Conservation (phyloP, 1,140 invertebrate genomes). For the Aphelinus certus region DNA sequence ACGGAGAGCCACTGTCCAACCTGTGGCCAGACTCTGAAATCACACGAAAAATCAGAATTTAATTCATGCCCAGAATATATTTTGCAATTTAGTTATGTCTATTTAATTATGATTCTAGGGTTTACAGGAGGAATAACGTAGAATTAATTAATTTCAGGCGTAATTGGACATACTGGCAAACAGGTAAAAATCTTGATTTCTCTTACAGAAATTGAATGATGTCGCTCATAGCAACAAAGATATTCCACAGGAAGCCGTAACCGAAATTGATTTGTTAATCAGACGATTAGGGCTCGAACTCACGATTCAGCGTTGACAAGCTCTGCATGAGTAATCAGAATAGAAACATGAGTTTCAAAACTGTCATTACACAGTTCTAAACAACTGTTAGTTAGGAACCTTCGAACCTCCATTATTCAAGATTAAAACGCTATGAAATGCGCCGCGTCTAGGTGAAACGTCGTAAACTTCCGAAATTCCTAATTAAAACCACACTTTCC, state of each 20-base stretch:
- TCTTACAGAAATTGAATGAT: too few relatives aligned
- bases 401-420: neutral
- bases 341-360: slow-evolving; percentile 30
- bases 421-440: neutral
- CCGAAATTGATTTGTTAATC: slow-evolving; percentile 28
- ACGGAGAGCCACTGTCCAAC: slow-evolving; percentile 80
- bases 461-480: neutral
- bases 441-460: neutral
- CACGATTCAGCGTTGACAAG: slow-evolving; percentile 21
- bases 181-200: too few relatives aligned
- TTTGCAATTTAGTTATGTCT: too few relatives aligned
- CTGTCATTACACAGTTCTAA: slow-evolving; percentile 11
- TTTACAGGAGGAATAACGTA: too few relatives aligned
- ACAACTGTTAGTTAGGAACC: neutral
- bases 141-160: too few relatives aligned
- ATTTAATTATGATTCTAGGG: too few relatives aligned
- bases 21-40: slow-evolving; percentile 81
- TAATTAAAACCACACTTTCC: neutral
- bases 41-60: too few relatives aligned
- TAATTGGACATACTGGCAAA: too few relatives aligned
- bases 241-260: slow-evolving; percentile 22
- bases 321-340: slow-evolving; percentile 32
- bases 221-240: neutral
- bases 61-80: too few relatives aligned
- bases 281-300: slow-evolving; percentile 17